phyloP scores from a whole-genome alignment of 2,888 invertebrate species.

The Yponomeuta plumbellus region DNA sequence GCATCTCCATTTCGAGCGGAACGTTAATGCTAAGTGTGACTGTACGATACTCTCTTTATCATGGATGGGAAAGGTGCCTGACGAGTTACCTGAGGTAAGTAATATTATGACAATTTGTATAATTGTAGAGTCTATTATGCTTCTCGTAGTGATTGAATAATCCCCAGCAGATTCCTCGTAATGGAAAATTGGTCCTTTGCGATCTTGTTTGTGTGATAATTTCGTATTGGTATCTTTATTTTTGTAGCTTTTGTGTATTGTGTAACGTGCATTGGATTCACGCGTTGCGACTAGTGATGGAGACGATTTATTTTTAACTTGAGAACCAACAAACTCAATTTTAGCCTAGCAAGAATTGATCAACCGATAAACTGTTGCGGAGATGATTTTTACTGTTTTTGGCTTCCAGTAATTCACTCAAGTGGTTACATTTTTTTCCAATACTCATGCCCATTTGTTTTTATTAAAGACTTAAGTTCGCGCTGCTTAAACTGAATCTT shows the following conservation, averaged over 20 bases:
- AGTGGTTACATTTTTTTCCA: background rate
- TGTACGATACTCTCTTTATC: conserved; percentile 95
- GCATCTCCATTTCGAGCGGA: conserved; percentile 98
- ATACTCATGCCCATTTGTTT: too few relatives aligned
- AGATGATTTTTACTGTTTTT: background rate
- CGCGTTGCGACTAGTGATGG: background rate
- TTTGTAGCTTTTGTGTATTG: background rate
- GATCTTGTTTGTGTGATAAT: background rate
- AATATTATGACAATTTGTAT: background rate
- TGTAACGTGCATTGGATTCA: background rate
- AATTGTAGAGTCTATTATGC: background rate
- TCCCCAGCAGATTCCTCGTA: background rate
- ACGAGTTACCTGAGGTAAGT: conserved; percentile 94
- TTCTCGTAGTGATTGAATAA: background rate
- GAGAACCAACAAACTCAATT: background rate
- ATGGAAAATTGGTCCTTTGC: too few relatives aligned
- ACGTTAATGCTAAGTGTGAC: conserved; percentile 95
- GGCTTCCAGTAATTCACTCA: background rate
- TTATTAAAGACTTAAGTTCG: too few relatives aligned
- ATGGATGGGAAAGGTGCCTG: conserved; percentile 99
- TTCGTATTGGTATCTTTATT: background rate
- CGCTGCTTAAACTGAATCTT: too few relatives aligned
- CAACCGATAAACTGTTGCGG: background rate
- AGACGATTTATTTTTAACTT: background rate
- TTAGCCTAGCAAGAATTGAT: background rate